These are phyloP conservation scores for Uloborus diversus DNA, from an alignment of 1,140 invertebrate genomes.

Conservation along the genomic window DNA sequence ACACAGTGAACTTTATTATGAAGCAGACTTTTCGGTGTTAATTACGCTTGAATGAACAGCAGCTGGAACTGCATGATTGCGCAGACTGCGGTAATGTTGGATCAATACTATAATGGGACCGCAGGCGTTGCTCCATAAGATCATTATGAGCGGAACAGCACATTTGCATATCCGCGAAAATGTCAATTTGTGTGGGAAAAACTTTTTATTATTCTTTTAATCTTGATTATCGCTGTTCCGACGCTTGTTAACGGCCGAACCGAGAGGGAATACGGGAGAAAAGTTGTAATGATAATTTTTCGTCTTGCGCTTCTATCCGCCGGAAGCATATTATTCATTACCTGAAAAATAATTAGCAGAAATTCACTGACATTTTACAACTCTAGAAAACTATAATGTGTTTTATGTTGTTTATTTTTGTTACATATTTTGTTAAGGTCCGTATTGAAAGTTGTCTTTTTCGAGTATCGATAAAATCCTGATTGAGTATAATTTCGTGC, in stretches of 20 bases:
- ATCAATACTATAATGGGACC: slow-evolving; percentile 45
- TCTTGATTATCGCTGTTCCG: slow-evolving; percentile 26
- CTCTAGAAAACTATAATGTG: background rate
- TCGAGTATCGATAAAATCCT: too few relatives aligned
- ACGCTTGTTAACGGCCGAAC: slow-evolving; percentile 26
- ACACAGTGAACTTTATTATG: slow-evolving; percentile 11
- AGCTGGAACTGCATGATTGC: slow-evolving; percentile 25
- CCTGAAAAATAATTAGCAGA: too few relatives aligned
- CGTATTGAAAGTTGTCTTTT: too few relatives aligned
- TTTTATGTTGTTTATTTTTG: too few relatives aligned
- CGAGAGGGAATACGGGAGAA: slow-evolving; percentile 2
- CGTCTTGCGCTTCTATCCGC: background rate
- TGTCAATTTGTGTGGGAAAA: slow-evolving; percentile 49
- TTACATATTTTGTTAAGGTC: too few relatives aligned
- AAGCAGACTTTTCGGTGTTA: background rate
- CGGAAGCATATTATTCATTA: slow-evolving; percentile 35
- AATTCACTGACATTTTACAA: background rate
- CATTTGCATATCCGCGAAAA: slow-evolving; percentile 49
- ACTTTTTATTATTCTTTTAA: slow-evolving; percentile 49
- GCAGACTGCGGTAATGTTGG: slow-evolving; percentile 26
- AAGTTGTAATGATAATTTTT: slow-evolving; percentile 41
- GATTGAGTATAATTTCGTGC: too few relatives aligned
- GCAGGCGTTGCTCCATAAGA: slow-evolving; percentile 17
- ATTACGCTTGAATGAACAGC: background rate
- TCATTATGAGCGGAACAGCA: slow-evolving; percentile 40